Percentiles rank a stretch among this genome's conserved stretches.
These are phyloP conservation scores for Myathropa florea DNA, from an alignment of 2,888 invertebrate species.

Conservation along the genomic window DNA sequence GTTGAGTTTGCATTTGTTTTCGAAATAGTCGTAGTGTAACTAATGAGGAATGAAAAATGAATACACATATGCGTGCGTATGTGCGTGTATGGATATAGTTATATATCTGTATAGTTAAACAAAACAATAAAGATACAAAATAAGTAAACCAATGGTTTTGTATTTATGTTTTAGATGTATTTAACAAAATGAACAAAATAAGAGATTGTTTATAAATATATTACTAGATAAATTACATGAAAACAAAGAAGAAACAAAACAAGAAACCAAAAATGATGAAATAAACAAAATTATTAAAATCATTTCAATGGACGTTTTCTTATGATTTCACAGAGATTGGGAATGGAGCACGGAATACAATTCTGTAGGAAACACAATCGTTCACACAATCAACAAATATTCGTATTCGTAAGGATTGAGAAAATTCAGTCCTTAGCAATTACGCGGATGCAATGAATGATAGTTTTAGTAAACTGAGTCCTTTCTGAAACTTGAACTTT, in stretches of 20 bases:
- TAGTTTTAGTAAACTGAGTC: no score
- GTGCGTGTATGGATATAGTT: constrained; percentile 30
- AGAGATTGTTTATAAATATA: constrained; percentile 52
- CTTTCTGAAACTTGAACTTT: no score
- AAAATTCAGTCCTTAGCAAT: no score
- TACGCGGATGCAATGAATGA: no score
- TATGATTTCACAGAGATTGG: no score
- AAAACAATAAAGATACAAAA: constrained; percentile 54
- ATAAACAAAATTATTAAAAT: constrained; percentile 38
- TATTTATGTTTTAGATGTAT: constrained; percentile 56
- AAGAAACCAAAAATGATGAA: constrained; percentile 33
- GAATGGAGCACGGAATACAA: no score
- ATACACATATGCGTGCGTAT: no score
- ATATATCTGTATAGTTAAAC: constrained; percentile 24
- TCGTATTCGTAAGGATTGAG: no score
- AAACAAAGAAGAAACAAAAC: constrained; percentile 11
- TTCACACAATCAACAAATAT: no score
- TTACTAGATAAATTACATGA: constrained; percentile 31
- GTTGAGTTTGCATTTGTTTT: background rate
- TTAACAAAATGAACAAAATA: constrained; percentile 22
- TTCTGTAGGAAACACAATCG: no score
- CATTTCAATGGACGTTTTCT: background rate
- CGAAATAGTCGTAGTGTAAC: constrained; percentile 18
- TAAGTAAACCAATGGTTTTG: constrained; percentile 53
- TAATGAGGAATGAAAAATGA: background rate